Conservation (phyloP, 1,140 invertebrate species). For the Ctenoplectra terminalis region DNA sequence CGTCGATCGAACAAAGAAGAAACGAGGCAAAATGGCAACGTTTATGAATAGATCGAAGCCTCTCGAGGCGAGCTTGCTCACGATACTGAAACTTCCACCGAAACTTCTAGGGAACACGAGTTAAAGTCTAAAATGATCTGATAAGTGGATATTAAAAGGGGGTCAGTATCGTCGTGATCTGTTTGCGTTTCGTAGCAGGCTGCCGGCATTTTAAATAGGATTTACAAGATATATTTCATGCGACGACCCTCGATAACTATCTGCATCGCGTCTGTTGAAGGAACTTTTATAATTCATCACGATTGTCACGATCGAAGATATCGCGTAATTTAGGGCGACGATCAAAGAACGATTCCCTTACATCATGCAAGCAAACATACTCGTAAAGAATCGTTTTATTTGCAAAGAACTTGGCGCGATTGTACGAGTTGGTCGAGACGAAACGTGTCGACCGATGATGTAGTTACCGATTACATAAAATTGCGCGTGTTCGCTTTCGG, state of each 20-base stretch:
- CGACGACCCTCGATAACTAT: background rate
- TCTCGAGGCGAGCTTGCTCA: background rate
- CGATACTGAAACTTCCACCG: slow-evolving; percentile 23
- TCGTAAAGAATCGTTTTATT: background rate
- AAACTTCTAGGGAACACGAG: background rate
- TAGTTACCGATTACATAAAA: background rate
- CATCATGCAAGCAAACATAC: background rate
- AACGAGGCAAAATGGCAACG: background rate
- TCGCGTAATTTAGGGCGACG: background rate
- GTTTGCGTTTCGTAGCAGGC: background rate
- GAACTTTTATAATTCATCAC: slow-evolving; percentile 1
- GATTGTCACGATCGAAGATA: background rate
- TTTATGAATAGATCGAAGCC: background rate
- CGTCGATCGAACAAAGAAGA: background rate
- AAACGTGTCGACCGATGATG: background rate
- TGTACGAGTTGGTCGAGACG: background rate
- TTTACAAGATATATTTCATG: background rate
- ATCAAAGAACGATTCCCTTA: background rate
- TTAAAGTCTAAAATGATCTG: slow-evolving; percentile 8
- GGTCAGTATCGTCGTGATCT: slow-evolving; percentile 12
- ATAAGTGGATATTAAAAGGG: slow-evolving; percentile 14
- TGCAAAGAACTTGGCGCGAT: no score
- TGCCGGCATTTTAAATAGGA: background rate
- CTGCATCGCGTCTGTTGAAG: background rate
- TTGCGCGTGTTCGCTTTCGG: background rate